Evolutionary conservation across 1,140 invertebrate genomes (phyloP).

Genomic region (Phymastichus coffea): DNA sequence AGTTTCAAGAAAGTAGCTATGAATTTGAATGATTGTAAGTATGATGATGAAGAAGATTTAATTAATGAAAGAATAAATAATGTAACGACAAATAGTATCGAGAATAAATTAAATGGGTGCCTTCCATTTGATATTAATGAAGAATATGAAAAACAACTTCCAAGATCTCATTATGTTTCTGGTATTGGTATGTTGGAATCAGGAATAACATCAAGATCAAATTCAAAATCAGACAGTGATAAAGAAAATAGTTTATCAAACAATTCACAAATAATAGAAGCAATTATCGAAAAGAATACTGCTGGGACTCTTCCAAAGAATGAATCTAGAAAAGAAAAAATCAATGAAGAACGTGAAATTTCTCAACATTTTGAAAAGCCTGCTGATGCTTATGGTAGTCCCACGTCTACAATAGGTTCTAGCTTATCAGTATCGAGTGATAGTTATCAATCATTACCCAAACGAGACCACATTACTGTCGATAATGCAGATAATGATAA

Average conservation of each 20-base stretch:
- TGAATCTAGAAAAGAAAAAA: background rate
- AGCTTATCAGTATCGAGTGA: background rate
- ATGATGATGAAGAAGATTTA: constrained; percentile 31
- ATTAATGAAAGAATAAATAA: background rate
- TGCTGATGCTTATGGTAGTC: background rate
- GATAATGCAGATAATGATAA: background rate
- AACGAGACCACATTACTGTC: too few species aligned
- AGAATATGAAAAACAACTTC: too few species aligned
- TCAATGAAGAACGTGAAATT: background rate
- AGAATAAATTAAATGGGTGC: too few species aligned
- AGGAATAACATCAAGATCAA: background rate
- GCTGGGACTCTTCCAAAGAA: background rate
- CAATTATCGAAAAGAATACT: too few species aligned
- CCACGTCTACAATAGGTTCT: background rate
- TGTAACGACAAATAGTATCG: background rate
- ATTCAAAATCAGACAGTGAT: background rate
- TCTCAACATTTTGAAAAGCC: background rate
- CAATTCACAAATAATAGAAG: too few species aligned
- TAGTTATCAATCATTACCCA: background rate
- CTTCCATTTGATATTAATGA: too few species aligned
- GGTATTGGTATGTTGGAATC: background rate
- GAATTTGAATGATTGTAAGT: constrained; percentile 36
- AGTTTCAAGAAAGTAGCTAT: constrained; percentile 30
- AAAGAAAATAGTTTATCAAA: too few species aligned
- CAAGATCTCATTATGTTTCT: background rate